Conservation (phyloP, 2,113 vertebrate genomes). For the Corythornis vintsioides region DNA sequence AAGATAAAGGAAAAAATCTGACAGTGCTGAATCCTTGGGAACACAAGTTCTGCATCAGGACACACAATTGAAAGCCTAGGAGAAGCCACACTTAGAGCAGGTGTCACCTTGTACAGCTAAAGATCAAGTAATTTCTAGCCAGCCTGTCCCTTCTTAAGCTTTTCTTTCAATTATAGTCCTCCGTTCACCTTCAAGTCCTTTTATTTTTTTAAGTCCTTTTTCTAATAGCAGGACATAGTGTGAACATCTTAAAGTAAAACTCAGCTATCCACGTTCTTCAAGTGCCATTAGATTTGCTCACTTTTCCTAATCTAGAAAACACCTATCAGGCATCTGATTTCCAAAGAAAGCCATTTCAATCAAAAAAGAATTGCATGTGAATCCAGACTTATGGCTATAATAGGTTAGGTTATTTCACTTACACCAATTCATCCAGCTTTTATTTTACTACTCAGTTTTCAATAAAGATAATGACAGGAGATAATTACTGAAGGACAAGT, state of each 20-base stretch:
- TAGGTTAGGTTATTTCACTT: neutral
- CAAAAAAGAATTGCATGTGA: neutral
- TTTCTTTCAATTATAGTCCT: neutral
- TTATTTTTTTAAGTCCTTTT: neutral
- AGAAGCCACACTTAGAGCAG: constrained; percentile 73
- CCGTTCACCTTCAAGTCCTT: neutral
- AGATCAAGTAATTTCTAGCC: constrained; percentile 57
- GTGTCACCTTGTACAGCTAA: constrained; percentile 38
- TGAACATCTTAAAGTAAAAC: neutral
- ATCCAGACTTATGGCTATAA: neutral
- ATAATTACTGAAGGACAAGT: neutral
- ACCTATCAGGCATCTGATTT: neutral
- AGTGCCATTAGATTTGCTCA: neutral
- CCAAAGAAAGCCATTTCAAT: neutral
- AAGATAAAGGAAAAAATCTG: constrained; percentile 74
- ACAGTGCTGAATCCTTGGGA: constrained; percentile 56
- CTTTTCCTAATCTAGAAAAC: neutral
- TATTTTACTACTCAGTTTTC: neutral
- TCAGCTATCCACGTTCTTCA: neutral
- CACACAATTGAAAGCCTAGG: constrained; percentile 73
- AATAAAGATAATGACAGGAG: neutral
- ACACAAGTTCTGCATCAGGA: constrained; percentile 75
- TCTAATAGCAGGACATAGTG: neutral
- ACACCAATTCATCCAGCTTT: neutral
- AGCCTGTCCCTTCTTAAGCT: neutral